Evolutionary conservation across 2,888 invertebrate species (phyloP).

Genomic region (Hirudinaria manillensis): DNA sequence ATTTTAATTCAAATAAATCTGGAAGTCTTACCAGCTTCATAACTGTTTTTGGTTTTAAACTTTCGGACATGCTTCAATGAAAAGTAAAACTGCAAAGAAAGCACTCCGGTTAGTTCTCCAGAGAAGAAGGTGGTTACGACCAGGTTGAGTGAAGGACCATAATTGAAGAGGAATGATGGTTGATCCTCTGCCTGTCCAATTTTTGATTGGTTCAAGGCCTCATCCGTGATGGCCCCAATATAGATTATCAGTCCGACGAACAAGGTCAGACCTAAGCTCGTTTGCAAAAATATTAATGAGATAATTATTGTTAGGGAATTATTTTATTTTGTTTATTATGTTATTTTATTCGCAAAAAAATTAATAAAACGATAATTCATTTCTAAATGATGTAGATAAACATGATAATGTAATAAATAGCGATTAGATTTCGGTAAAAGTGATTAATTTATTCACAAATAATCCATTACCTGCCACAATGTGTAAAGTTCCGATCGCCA

Average conservation of each 20-base stretch:
- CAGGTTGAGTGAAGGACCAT: slow-evolving; percentile 12
- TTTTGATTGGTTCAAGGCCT: neutral
- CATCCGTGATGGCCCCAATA: slow-evolving; percentile 23
- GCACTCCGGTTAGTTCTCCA: slow-evolving; percentile 20
- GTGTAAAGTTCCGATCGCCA: slow-evolving; percentile 12
- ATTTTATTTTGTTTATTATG: neutral
- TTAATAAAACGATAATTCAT: neutral
- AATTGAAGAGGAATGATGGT: slow-evolving; percentile 11
- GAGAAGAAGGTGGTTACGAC: neutral
- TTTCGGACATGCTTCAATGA: neutral
- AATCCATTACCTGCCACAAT: neutral
- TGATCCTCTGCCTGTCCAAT: neutral
- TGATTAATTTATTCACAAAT: neutral
- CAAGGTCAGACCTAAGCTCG: neutral
- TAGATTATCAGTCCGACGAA: slow-evolving; percentile 22
- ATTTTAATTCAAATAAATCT: too few relatives aligned
- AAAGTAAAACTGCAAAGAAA: slow-evolving; percentile 18
- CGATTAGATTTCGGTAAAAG: too few relatives aligned
- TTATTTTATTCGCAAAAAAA: neutral
- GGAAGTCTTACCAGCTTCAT: too few relatives aligned
- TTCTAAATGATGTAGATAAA: too few relatives aligned
- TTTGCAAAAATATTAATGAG: neutral
- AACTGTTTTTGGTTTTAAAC: too few relatives aligned
- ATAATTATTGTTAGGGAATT: neutral
- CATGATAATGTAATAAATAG: too few relatives aligned